Percentiles rank a stretch among this genome's conserved stretches.
phyloP scores from a whole-genome alignment of 2,797 vertebrate species.

The Ctenopoma kingsleyae region DNA sequence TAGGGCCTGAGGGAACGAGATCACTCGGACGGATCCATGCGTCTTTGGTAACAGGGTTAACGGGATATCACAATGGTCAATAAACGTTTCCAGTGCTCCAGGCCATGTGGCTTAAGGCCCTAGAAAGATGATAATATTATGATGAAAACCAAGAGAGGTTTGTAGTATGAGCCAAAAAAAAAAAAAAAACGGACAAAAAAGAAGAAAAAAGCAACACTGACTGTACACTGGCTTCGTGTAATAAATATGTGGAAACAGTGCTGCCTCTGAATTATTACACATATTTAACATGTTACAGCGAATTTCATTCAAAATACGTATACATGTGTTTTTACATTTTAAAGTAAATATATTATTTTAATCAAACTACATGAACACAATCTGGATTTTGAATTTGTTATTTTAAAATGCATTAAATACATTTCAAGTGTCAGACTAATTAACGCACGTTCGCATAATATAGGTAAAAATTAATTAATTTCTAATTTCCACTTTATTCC shows the following conservation, averaged over 20 bases:
- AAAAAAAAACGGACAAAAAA: neutral
- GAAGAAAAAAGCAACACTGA: neutral
- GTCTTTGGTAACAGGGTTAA: conserved; percentile 90
- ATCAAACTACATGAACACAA: neutral
- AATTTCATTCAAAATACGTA: neutral
- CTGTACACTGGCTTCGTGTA: neutral
- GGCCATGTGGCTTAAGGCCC: conserved; percentile 56
- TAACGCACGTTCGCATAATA: too few relatives aligned
- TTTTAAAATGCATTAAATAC: neutral
- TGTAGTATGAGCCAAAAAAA: neutral
- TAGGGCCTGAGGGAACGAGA: conserved; percentile 91
- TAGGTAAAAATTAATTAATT: too few relatives aligned
- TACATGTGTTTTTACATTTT: neutral
- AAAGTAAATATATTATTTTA: neutral
- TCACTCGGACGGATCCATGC: conserved; percentile 91
- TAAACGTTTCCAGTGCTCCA: conserved; percentile 75
- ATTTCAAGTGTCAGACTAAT: neutral
- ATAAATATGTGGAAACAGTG: neutral
- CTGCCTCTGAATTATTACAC: too few relatives aligned
- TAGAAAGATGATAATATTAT: conserved; percentile 47
- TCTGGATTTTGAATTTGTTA: neutral
- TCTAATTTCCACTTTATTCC: neutral
- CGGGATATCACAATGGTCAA: conserved; percentile 88
- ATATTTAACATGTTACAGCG: neutral
- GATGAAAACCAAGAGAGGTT: conserved; percentile 24